Evolutionary conservation across 2,888 invertebrate genomes (phyloP), one percentile per base, ranked within the genome.

Genomic region (Diarsia rubi): DNA sequence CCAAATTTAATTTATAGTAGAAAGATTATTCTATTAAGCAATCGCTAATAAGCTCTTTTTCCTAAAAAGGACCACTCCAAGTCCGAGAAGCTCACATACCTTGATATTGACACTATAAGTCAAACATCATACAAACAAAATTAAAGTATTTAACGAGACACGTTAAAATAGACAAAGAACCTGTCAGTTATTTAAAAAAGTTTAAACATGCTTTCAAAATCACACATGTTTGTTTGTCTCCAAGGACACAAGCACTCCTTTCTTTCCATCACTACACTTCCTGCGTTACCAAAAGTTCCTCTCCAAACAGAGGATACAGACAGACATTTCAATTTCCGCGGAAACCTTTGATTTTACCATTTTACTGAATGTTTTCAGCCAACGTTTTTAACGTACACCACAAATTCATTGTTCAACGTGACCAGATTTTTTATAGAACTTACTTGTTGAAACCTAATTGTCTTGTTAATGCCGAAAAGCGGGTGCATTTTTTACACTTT

Each of bases 251-350:
- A 59, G 9, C 1, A 31, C 0, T 62, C 31, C 12, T 24, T 45
- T 19, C 45, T 9, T 44, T 42, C 12, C n/a, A 65, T 54, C 45
- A 21, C 16, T 45, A 27, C 14, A 60, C 16, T 42, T 47, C 49
- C 47, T 44, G 37, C 24, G 49, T 49, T 44, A 31, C 21, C 24
- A 64, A 37, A 68, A 57, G n/a, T 16, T 27, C 12, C 45, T 24
- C n/a, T 54, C 45, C 21, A 62, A 11, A 49, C 52, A 69, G 72
- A 49, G 27, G 66, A 74, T 47, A 57, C 45, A 64, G 27, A n/a
- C 52, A 60, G 71, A 75, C 66, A 27, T 83, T 86, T 72, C 69
- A 76, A 76, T 79, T 84, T 83, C 75, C 74, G 69, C 62, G 57
- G 84, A 64, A 65, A 59, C 27, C 69, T 52, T 59, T 45, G 66